These are phyloP conservation scores for Amyelois transitella DNA, from an alignment of 1,140 invertebrate genomes.

Conservation along the genomic window DNA sequence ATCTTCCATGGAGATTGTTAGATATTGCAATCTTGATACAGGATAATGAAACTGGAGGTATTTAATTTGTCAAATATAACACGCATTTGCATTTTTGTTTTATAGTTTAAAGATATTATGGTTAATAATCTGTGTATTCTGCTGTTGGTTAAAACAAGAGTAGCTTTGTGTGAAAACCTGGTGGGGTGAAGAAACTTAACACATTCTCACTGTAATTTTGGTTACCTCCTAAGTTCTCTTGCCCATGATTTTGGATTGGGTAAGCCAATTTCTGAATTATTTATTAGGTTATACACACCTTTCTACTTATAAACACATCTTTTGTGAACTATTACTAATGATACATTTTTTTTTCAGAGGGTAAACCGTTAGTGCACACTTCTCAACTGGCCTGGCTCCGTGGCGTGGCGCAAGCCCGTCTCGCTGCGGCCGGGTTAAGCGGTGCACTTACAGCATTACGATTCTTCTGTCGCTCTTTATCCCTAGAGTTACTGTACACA, in stretches of 20 bases:
- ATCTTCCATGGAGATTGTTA: slow-evolving; percentile 94
- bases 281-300: too few relatives aligned
- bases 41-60: slow-evolving; percentile 96
- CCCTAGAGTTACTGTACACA: slow-evolving; percentile 95
- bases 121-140: too few relatives aligned
- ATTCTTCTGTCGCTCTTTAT: slow-evolving; percentile 95
- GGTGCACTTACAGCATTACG: slow-evolving; percentile 88
- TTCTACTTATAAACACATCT: neutral
- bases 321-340: neutral
- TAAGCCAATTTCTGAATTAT: too few relatives aligned
- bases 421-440: slow-evolving; percentile 89
- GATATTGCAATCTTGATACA: slow-evolving; percentile 97
- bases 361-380: slow-evolving; percentile 94
- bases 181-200: too few relatives aligned
- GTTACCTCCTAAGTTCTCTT: too few relatives aligned
- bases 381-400: slow-evolving; percentile 95
- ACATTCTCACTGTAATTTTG: too few relatives aligned
- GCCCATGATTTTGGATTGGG: too few relatives aligned
- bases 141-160: too few relatives aligned
- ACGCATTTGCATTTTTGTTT: too few relatives aligned
- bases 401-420: slow-evolving; percentile 89
- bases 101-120: too few relatives aligned
- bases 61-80: neutral
- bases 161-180: too few relatives aligned
- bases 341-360: slow-evolving; percentile 80